Evolutionary conservation across 2,888 invertebrate genomes (phyloP).

Genomic region (Caenorhabditis doughertyi): DNA sequence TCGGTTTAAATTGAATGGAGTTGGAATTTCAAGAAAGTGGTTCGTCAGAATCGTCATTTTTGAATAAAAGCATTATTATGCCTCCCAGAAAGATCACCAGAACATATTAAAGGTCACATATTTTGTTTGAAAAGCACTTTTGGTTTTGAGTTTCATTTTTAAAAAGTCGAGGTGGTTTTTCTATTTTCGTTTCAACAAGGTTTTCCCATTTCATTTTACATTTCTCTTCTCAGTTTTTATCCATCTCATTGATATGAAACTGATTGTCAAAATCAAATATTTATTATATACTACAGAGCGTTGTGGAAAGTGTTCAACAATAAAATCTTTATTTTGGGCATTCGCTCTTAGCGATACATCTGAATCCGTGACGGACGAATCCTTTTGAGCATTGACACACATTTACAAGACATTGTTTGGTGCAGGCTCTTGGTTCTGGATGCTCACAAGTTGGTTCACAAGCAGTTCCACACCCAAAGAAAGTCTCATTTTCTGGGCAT

Average conservation of each 20-base stretch:
- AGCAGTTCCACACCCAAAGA: slow-evolving; percentile 51
- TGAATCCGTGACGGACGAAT: slow-evolving; percentile 36
- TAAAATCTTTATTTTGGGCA: slow-evolving; percentile 49
- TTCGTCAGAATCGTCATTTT: too few relatives aligned
- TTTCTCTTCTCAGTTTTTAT: too few relatives aligned
- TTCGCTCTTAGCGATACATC: slow-evolving; percentile 36
- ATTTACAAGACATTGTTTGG: slow-evolving; percentile 48
- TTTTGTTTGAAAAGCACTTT: background rate
- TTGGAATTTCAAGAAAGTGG: too few relatives aligned
- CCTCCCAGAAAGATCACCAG: background rate
- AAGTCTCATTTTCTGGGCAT: slow-evolving; percentile 48
- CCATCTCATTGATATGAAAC: too few relatives aligned
- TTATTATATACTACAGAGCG: too few relatives aligned
- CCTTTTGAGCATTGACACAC: slow-evolving; percentile 47
- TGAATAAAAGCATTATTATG: too few relatives aligned
- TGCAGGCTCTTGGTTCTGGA: slow-evolving; percentile 34
- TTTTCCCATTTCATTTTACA: too few relatives aligned
- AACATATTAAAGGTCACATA: background rate
- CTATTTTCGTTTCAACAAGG: too few relatives aligned
- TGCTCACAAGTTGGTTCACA: slow-evolving; percentile 57
- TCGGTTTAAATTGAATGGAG: too few relatives aligned
- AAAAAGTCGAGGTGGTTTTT: background rate
- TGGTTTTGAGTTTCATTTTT: too few relatives aligned
- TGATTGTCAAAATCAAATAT: too few relatives aligned
- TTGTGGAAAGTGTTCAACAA: background rate